Evolutionary conservation across 2,113 vertebrate species (phyloP).

Genomic region (Nycticebus coucang): DNA sequence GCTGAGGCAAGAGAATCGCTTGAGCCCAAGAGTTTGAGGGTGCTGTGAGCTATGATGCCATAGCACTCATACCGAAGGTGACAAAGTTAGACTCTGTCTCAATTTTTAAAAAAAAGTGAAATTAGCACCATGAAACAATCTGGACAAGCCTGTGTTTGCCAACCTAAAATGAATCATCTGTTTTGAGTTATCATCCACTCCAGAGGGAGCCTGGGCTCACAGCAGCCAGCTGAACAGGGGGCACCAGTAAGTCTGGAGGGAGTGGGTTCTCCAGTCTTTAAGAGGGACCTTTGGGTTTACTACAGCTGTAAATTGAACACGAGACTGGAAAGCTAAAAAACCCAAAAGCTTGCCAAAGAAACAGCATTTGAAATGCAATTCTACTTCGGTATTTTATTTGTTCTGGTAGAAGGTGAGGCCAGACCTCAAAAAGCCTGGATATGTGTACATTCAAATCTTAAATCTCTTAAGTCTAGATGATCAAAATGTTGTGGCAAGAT

Average conservation of each 20-base stretch:
- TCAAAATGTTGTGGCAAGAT: no score
- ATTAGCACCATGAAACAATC: background rate
- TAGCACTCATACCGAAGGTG: no score
- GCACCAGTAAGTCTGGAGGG: background rate
- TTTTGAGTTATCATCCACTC: conserved; percentile 53
- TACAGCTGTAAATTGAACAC: background rate
- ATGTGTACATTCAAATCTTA: conserved; percentile 30
- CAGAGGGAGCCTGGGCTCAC: background rate
- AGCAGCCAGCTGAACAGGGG: background rate
- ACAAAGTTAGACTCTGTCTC: no score
- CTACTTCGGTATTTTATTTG: background rate
- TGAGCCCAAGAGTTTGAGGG: no score
- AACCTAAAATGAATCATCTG: conserved; percentile 18
- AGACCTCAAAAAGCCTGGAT: conserved; percentile 3
- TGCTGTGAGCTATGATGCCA: no score
- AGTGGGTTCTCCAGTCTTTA: background rate
- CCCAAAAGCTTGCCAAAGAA: background rate
- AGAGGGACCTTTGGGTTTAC: background rate
- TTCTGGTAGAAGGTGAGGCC: background rate
- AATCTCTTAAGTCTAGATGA: conserved; percentile 19
- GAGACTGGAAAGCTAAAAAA: background rate
- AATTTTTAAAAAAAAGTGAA: no score
- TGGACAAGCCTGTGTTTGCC: background rate
- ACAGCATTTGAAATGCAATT: conserved; percentile 22
- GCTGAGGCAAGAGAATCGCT: no score